phyloP scores from a whole-genome alignment of 2,888 invertebrate genomes.

The Chalcosyrphus nemorum region DNA sequence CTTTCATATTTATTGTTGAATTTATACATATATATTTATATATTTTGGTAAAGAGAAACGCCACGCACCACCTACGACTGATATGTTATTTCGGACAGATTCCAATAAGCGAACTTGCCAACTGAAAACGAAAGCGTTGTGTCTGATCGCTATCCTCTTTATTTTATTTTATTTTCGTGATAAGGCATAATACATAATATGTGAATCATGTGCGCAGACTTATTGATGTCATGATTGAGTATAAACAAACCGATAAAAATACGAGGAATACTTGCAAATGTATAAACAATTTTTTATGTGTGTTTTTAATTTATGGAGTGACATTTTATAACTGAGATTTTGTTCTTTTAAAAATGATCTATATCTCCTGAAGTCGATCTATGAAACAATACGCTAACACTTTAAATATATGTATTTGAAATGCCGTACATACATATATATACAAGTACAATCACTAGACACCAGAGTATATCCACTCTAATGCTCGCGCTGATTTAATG shows the following conservation, averaged over 20 bases:
- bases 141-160: slow-evolving; percentile 28
- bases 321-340: neutral
- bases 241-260: slow-evolving; percentile 8
- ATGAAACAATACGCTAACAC: too few species aligned
- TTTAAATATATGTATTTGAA: too few species aligned
- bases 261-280: neutral
- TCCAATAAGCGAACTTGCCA: slow-evolving; percentile 35
- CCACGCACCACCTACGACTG: slow-evolving; percentile 39
- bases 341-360: too few species aligned
- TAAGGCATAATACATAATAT: slow-evolving; percentile 23
- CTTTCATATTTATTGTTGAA: neutral
- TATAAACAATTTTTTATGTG: neutral
- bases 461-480: too few species aligned
- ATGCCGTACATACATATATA: too few species aligned
- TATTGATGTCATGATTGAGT: neutral
- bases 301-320: neutral
- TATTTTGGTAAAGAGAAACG: neutral
- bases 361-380: too few species aligned
- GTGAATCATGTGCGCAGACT: slow-evolving; percentile 24
- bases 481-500: too few species aligned
- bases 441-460: too few species aligned
- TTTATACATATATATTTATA: neutral
- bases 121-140: slow-evolving; percentile 65
- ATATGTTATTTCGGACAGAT: slow-evolving; percentile 36
- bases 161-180: slow-evolving; percentile 36